Evolutionary conservation across 2,113 vertebrate species (phyloP).

Genomic region (Corythaeola cristata): DNA sequence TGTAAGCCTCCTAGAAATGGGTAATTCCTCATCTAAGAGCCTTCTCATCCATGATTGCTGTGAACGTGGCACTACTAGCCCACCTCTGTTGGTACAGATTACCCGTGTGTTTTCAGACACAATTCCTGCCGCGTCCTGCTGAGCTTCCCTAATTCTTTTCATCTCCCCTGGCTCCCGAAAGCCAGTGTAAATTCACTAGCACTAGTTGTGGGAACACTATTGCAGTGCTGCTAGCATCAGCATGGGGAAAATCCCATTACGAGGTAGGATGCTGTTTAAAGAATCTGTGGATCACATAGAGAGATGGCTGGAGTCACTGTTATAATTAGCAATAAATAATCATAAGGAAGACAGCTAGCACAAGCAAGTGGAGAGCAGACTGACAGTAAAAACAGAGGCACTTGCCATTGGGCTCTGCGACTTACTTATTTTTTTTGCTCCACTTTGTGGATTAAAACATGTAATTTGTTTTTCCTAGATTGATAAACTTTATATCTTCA

Average conservation of each 20-base stretch:
- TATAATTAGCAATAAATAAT: constrained; percentile 46
- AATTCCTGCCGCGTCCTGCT: constrained; percentile 2
- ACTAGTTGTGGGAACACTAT: background rate
- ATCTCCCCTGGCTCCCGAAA: background rate
- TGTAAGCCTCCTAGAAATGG: background rate
- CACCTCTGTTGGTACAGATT: background rate
- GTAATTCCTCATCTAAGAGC: background rate
- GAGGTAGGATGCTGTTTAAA: constrained; percentile 6
- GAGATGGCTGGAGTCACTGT: background rate
- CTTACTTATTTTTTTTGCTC: background rate
- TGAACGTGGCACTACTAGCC: background rate
- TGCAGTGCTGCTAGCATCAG: background rate
- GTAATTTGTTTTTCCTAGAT: constrained; percentile 53
- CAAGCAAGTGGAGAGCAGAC: background rate
- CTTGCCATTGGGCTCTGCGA: background rate
- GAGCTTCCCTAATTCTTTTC: constrained; percentile 26
- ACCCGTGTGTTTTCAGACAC: background rate
- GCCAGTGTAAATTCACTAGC: background rate
- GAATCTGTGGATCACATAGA: background rate
- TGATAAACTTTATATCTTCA: constrained; percentile 30
- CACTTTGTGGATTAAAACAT: constrained; percentile 34
- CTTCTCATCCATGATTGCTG: background rate
- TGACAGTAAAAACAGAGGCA: background rate
- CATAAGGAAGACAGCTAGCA: constrained; percentile 37
- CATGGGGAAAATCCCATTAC: constrained; percentile 14